phyloP scores from a whole-genome alignment of 2,113 vertebrate genomes.

The Rafetus swinhoei region DNA sequence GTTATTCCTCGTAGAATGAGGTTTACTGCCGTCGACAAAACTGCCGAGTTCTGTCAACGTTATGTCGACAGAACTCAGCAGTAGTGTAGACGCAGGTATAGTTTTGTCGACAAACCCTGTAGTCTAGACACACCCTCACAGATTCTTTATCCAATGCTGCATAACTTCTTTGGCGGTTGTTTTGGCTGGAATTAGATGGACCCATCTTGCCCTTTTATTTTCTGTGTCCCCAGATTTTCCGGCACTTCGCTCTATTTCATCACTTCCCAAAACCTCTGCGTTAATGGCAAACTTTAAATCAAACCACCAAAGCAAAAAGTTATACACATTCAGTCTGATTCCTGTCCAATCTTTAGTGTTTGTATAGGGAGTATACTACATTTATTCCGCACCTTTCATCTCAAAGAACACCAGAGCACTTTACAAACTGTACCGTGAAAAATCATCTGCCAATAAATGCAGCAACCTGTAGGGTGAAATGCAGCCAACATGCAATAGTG shows the following conservation, averaged over 20 bases:
- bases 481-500: not conserved
- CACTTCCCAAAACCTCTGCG: conserved; percentile 11
- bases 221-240: conserved; percentile 36
- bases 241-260: conserved; percentile 44
- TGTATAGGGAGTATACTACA: not conserved
- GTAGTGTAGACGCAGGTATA: too few species aligned
- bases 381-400: rapidly evolving
- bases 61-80: too few species aligned
- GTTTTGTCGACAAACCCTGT: too few species aligned
- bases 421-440: not conserved
- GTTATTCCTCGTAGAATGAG: too few species aligned
- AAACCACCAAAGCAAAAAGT: conserved; percentile 12
- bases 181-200: conserved; percentile 41
- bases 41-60: too few species aligned
- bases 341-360: not conserved
- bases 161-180: conserved; percentile 48
- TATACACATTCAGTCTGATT: not conserved
- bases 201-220: conserved; percentile 44
- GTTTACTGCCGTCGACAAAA: too few species aligned
- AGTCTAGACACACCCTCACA: not conserved
- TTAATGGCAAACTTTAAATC: not conserved
- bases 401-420: rapidly evolving
- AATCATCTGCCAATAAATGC: not conserved
- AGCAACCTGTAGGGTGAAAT: not conserved
- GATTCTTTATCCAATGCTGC: conserved; percentile 52